Evolutionary conservation across 2,888 invertebrate genomes (phyloP).

Genomic region (Tipula vernalis): DNA sequence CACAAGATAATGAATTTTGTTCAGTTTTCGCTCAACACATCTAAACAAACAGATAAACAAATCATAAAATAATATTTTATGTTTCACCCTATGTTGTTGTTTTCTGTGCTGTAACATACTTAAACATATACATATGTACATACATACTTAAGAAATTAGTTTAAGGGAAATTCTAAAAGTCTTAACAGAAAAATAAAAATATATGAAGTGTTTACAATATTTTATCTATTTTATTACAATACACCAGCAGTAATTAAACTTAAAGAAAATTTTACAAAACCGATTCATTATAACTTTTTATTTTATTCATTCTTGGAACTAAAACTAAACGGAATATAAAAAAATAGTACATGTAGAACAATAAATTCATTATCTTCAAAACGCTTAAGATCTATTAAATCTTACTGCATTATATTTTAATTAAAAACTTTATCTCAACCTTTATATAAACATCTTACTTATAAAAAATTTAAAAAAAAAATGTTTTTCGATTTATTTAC

Average conservation of each 20-base stretch:
- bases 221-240: background rate
- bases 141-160: background rate
- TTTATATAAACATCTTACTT: background rate
- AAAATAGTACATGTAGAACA: background rate
- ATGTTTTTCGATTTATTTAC: background rate
- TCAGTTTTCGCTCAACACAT: background rate
- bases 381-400: background rate
- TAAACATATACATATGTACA: background rate
- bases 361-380: background rate
- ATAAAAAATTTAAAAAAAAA: background rate
- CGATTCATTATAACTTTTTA: background rate
- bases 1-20: background rate
- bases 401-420: constrained; percentile 4
- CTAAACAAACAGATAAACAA: background rate
- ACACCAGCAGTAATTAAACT: background rate
- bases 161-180: background rate
- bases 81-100: background rate
- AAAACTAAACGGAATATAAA: background rate
- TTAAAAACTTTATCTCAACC: background rate
- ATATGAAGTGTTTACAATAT: background rate
- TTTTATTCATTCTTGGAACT: background rate
- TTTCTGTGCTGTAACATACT: background rate
- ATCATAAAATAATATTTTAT: background rate
- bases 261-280: background rate
- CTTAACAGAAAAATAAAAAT: background rate